Conservation (phyloP, 2,113 vertebrate genomes). For the Castor canadensis region DNA sequence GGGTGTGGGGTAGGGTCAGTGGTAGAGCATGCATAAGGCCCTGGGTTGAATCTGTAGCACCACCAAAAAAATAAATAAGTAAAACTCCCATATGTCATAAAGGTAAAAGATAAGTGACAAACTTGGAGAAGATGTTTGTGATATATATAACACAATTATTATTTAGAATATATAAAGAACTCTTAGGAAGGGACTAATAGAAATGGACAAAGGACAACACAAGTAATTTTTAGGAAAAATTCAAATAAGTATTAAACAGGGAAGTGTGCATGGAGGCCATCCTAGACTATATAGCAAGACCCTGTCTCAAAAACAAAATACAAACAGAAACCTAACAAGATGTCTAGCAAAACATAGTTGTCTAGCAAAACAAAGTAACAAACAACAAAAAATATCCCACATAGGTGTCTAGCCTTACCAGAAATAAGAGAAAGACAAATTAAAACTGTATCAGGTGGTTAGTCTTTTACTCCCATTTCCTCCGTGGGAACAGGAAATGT, state of each 20-base stretch:
- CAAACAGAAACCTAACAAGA: too few species aligned
- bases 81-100: background rate
- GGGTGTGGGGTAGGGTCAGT: background rate
- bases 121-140: constrained; percentile 22
- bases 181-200: background rate
- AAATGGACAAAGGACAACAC: background rate
- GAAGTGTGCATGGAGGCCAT: too few species aligned
- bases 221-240: constrained; percentile 45
- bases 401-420: too few species aligned
- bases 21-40: background rate
- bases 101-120: background rate
- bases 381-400: too few species aligned
- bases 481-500: too few species aligned
- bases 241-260: background rate
- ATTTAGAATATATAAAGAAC: too few species aligned
- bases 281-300: background rate
- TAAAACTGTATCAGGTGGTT: too few species aligned
- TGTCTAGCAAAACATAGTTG: too few species aligned
- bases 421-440: background rate
- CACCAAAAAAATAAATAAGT: background rate
- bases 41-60: background rate
- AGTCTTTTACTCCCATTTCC: too few species aligned
- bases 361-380: too few species aligned
- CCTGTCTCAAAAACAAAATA: too few species aligned
- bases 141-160: background rate